phyloP scores from a whole-genome alignment of 2,797 vertebrate species.

The Silurus lanzhouensis region DNA sequence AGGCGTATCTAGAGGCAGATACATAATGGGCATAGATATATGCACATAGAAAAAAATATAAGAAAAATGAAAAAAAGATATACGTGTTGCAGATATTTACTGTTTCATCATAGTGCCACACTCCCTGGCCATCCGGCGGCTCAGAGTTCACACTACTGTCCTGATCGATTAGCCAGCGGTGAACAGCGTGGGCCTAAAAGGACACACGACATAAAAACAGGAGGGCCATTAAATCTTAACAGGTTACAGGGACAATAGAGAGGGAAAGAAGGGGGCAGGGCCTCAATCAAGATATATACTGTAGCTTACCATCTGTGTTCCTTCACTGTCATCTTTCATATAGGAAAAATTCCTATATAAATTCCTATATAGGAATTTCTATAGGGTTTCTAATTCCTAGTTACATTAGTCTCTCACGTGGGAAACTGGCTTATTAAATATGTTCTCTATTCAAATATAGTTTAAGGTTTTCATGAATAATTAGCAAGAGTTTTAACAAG shows the following conservation, averaged over 20 bases:
- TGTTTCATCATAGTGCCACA: constrained; percentile 87
- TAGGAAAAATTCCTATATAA: too few relatives aligned
- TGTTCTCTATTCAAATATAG: background rate
- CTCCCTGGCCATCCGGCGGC: constrained; percentile 83
- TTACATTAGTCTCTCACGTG: background rate
- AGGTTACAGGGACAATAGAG: constrained; percentile 49
- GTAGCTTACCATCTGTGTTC: constrained; percentile 23
- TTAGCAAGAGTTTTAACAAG: background rate
- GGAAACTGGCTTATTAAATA: background rate
- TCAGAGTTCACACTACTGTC: constrained; percentile 87
- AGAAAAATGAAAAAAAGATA: constrained; percentile 74
- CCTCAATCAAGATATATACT: constrained; percentile 17
- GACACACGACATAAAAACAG: constrained; percentile 83
- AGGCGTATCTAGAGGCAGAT: constrained; percentile 73
- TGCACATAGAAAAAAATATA: constrained; percentile 56
- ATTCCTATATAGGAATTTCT: background rate
- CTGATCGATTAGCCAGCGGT: constrained; percentile 87
- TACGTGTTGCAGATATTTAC: constrained; percentile 86
- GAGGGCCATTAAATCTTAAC: constrained; percentile 77
- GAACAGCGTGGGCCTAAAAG: constrained; percentile 82
- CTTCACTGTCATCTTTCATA: background rate
- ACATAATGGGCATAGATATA: constrained; percentile 74
- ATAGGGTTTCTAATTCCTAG: background rate
- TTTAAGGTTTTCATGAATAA: background rate
- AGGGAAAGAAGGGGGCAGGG: constrained; percentile 8